A percentile compares a stretch with the other conserved stretches of the same genome.
Evolutionary conservation across 2,888 invertebrate genomes (phyloP).

Genomic region (Lydus trimaculatus): DNA sequence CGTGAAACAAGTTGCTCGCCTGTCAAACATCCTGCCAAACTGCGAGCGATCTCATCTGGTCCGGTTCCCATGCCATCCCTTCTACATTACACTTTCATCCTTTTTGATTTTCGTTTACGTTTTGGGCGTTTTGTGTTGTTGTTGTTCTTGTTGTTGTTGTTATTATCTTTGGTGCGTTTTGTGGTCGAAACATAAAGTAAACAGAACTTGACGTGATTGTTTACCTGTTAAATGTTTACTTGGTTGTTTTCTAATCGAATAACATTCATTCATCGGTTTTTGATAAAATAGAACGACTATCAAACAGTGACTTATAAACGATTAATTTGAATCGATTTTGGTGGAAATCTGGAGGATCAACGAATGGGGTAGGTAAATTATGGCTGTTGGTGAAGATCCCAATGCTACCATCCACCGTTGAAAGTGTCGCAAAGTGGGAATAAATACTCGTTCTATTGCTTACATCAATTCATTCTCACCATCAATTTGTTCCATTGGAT

Average conservation of each 20-base stretch:
- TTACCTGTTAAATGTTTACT: conserved; percentile 10
- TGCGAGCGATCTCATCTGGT: conserved; percentile 47
- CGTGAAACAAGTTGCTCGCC: conserved; percentile 53
- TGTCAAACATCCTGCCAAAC: conserved; percentile 49
- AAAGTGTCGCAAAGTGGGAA: conserved; percentile 38
- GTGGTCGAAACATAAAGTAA: conserved; percentile 22
- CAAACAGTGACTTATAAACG: conserved; percentile 7
- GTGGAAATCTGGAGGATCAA: conserved; percentile 13
- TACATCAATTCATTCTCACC: conserved; percentile 26
- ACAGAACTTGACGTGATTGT: conserved; percentile 20
- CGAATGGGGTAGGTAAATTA: conserved; percentile 22
- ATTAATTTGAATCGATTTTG: conserved; percentile 24
- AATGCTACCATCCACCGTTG: conserved; percentile 25
- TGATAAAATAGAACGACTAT: too few relatives aligned
- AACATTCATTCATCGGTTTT: conserved; percentile 22
- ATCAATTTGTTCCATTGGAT: conserved; percentile 14
- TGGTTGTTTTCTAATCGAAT: conserved; percentile 4
- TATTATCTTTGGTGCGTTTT: neutral
- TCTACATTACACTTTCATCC: neutral
- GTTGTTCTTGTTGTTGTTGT: too few relatives aligned
- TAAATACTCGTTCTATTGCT: conserved; percentile 32
- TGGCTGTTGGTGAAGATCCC: conserved; percentile 29
- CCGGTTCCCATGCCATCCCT: conserved; percentile 40
- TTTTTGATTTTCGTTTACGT: conserved; percentile 19
- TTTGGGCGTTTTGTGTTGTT: conserved; percentile 8